Evolutionary conservation across 2,888 invertebrate species (phyloP).

Genomic region (Drosophila vallismaia): DNA sequence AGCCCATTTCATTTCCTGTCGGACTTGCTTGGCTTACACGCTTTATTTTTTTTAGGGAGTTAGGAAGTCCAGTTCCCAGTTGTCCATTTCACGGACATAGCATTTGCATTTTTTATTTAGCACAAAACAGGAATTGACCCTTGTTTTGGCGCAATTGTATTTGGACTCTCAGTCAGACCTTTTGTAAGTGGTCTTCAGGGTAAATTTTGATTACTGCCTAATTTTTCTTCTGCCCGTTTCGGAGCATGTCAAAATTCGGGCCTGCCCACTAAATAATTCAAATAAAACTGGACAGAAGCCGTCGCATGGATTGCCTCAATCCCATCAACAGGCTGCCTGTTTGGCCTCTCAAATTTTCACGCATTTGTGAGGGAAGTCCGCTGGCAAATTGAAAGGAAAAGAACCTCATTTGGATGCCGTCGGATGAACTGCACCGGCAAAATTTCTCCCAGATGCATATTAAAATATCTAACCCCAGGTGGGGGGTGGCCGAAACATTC

Average conservation of each 20-base stretch:
- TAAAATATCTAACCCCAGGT: constrained; percentile 70
- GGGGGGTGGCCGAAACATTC: constrained; percentile 15
- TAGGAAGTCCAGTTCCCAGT: constrained; percentile 56
- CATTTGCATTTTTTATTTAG: constrained; percentile 72
- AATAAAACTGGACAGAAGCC: constrained; percentile 23
- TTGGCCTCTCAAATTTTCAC: constrained; percentile 65
- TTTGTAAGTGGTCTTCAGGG: constrained; percentile 71
- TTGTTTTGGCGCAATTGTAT: constrained; percentile 23
- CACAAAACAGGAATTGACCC: constrained; percentile 44
- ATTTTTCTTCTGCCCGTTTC: constrained; percentile 56
- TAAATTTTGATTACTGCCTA: constrained; percentile 73
- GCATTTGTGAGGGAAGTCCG: constrained; percentile 53
- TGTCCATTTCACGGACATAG: constrained; percentile 68
- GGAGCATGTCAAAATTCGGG: constrained; percentile 58
- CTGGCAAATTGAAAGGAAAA: constrained; percentile 73
- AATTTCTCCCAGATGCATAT: constrained; percentile 82
- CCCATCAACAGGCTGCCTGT: constrained; percentile 32
- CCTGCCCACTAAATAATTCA: constrained; percentile 64
- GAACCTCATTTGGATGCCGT: constrained; percentile 64
- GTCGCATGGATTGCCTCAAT: constrained; percentile 39
- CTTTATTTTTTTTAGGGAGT: constrained; percentile 27
- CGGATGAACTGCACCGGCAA: constrained; percentile 23
- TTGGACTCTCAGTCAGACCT: constrained; percentile 26
- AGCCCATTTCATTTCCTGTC: constrained; percentile 50
- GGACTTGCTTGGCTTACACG: constrained; percentile 4